Percentiles rank a stretch among this genome's conserved stretches.
These are phyloP conservation scores for Rhea americana DNA, from an alignment of 2,113 vertebrate genomes.

Conservation along the genomic window DNA sequence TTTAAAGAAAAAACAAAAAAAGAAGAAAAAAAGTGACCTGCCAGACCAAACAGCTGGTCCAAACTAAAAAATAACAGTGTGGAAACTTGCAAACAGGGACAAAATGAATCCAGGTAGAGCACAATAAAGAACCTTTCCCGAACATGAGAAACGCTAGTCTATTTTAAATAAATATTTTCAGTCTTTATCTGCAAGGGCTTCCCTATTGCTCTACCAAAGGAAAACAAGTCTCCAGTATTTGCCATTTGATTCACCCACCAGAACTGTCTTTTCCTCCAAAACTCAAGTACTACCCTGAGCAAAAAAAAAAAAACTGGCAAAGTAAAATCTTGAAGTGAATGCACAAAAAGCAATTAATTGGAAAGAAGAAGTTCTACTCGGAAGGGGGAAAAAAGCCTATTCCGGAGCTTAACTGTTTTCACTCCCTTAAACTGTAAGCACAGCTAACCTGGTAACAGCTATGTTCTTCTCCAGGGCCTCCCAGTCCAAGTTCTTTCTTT, in stretches of 20 bases:
- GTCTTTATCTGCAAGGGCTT: conserved; percentile 28
- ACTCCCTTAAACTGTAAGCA: not conserved
- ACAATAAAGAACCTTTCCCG: conserved; percentile 40
- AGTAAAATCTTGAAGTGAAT: not conserved
- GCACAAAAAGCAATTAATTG: not conserved
- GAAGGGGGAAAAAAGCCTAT: not conserved
- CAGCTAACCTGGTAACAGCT: rapidly evolving
- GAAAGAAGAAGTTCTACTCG: not conserved
- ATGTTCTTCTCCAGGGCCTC: rapidly evolving
- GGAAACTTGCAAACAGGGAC: conserved; percentile 60
- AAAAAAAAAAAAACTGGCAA: conserved; percentile 43
- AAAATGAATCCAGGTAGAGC: conserved; percentile 57
- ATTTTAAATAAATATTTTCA: conserved; percentile 71
- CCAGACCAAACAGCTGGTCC: conserved; percentile 42
- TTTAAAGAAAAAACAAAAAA: conserved; percentile 28
- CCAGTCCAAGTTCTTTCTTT: rapidly evolving
- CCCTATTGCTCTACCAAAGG: not conserved
- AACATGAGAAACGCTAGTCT: conserved; percentile 51
- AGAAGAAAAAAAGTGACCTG: conserved; percentile 60
- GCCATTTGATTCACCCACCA: not conserved
- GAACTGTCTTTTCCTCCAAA: not conserved
- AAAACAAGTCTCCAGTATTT: not conserved
- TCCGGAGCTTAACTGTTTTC: not conserved
- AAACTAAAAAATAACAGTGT: conserved; percentile 39
- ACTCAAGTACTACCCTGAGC: conserved; percentile 10